Conservation (phyloP, 2,113 vertebrate species). For the Actinemys pallida region DNA sequence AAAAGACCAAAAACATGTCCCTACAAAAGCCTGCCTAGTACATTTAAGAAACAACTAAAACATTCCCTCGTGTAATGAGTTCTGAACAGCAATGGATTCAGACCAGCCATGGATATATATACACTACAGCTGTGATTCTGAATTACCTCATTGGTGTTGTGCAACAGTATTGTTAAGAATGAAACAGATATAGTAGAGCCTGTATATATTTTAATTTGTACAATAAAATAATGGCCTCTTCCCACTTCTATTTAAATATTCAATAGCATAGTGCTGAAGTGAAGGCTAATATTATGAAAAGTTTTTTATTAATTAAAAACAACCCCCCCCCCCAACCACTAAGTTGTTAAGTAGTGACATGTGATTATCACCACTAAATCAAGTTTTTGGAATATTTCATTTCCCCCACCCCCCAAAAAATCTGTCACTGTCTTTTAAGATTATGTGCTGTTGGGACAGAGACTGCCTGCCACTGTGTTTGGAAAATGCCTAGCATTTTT, state of each 20-base stretch:
- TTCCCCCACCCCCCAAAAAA: no score
- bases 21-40: neutral
- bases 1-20: neutral
- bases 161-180: neutral
- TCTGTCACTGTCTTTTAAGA: no score
- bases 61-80: neutral
- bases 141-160: neutral
- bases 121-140: neutral
- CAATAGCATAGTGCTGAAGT: neutral
- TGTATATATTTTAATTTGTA: neutral
- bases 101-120: no score
- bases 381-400: no score
- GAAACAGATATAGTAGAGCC: neutral
- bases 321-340: no score
- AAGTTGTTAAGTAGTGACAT: no score
- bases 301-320: no score
- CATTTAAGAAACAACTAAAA: neutral
- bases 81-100: neutral
- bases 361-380: no score
- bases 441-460: neutral
- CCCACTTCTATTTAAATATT: neutral
- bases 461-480: rapidly evolving
- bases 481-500: neutral
- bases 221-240: neutral
- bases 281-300: no score